Evolutionary conservation across 2,797 vertebrate species (phyloP).

Genomic region (Sebastes kiyomatsui): DNA sequence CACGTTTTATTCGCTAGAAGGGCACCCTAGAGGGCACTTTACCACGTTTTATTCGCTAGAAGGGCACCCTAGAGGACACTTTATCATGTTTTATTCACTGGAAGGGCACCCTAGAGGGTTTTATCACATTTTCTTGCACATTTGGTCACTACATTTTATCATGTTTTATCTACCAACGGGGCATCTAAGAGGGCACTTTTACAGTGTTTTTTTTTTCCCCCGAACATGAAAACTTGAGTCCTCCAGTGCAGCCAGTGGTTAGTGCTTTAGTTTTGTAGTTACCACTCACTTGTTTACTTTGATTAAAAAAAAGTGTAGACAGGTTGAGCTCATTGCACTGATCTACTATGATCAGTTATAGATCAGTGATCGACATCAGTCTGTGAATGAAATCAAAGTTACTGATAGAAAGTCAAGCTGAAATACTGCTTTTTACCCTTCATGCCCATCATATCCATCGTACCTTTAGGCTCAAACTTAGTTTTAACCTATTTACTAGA

Average conservation of each 20-base stretch:
- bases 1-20: accelerated
- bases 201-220: not conserved
- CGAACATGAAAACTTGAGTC: not conserved
- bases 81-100: not conserved
- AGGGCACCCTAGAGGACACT: accelerated
- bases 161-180: not conserved
- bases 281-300: not conserved
- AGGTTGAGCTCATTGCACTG: not conserved
- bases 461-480: not conserved
- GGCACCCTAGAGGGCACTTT: not conserved
- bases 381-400: not conserved
- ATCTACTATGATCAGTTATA: not conserved
- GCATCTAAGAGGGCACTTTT: not conserved
- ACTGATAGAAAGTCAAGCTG: not conserved
- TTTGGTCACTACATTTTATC: not conserved
- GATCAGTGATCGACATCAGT: not conserved
- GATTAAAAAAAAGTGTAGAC: not conserved
- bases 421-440: not conserved
- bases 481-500: not conserved
- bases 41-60: accelerated
- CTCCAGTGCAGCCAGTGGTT: not conserved
- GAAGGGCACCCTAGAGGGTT: too few species aligned
- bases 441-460: not conserved
- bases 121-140: not conserved
- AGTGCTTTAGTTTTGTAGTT: not conserved